phyloP scores from a whole-genome alignment of 2,797 vertebrate genomes.

The Falco rusticolus region DNA sequence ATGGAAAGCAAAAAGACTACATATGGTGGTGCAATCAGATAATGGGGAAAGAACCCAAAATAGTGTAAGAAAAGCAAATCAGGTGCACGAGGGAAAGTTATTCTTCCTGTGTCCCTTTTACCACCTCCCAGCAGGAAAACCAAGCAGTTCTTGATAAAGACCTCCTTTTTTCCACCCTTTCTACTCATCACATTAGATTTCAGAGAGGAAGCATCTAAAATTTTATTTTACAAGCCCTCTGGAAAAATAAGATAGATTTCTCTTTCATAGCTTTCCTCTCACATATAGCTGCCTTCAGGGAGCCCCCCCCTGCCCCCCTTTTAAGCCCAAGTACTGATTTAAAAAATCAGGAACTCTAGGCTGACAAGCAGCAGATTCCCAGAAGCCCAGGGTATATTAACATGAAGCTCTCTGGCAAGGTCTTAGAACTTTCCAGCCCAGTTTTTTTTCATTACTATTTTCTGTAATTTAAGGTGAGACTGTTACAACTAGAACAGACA shows the following conservation, averaged over 20 bases:
- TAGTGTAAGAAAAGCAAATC: background rate
- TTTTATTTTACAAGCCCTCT: slow-evolving; percentile 23
- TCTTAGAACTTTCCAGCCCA: background rate
- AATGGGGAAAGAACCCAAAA: background rate
- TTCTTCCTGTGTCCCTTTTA: background rate
- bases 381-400: background rate
- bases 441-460: background rate
- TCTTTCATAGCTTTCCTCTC: slow-evolving; percentile 13
- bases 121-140: background rate
- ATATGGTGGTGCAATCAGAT: background rate
- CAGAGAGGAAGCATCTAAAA: background rate
- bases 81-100: background rate
- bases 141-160: background rate
- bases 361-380: slow-evolving; percentile 40
- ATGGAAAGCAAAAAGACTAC: background rate
- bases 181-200: background rate
- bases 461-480: slow-evolving; percentile 41
- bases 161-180: background rate
- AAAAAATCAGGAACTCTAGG: background rate
- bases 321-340: background rate
- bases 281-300: background rate
- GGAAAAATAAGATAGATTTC: slow-evolving; percentile 23
- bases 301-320: background rate
- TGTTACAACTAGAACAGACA: background rate
- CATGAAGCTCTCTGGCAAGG: slow-evolving; percentile 34